phyloP scores from a whole-genome alignment of 2,797 vertebrate genomes.

The Apogon talboti region DNA sequence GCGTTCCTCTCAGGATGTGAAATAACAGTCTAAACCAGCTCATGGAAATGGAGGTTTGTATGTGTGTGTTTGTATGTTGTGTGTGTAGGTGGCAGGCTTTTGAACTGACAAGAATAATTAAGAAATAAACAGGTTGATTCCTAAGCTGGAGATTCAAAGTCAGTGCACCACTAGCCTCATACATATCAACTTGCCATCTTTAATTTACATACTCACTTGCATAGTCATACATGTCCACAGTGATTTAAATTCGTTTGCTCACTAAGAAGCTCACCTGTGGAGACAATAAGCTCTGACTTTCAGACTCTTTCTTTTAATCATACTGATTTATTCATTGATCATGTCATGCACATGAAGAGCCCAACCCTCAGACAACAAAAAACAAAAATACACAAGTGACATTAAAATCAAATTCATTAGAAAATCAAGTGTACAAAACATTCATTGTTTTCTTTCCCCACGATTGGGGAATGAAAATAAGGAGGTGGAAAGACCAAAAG shows the following conservation, averaged over 20 bases:
- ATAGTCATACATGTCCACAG: constrained; percentile 48
- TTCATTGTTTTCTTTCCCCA: no score
- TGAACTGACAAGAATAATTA: constrained; percentile 41
- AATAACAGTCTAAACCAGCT: not conserved
- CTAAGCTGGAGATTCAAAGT: constrained; percentile 34
- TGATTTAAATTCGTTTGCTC: constrained; percentile 38
- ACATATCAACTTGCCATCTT: constrained; percentile 39
- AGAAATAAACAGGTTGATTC: constrained; percentile 39
- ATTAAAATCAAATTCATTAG: no score
- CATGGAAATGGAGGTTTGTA: not conserved
- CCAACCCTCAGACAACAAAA: no score
- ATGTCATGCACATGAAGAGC: no score
- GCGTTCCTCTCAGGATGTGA: constrained; percentile 17
- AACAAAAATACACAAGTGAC: no score
- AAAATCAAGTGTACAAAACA: no score
- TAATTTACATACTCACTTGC: constrained; percentile 46
- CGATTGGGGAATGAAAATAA: no score
- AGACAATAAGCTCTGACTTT: constrained; percentile 33
- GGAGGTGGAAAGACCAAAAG: no score
- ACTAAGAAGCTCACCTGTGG: constrained; percentile 35
- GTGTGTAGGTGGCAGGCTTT: constrained; percentile 33
- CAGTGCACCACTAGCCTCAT: constrained; percentile 28
- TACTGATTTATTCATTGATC: no score
- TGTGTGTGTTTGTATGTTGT: constrained; percentile 23
- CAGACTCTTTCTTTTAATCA: not conserved